These are phyloP conservation scores for Muntiacus muntjak DNA, from an alignment of 2,113 vertebrate genomes.

Conservation along the genomic window DNA sequence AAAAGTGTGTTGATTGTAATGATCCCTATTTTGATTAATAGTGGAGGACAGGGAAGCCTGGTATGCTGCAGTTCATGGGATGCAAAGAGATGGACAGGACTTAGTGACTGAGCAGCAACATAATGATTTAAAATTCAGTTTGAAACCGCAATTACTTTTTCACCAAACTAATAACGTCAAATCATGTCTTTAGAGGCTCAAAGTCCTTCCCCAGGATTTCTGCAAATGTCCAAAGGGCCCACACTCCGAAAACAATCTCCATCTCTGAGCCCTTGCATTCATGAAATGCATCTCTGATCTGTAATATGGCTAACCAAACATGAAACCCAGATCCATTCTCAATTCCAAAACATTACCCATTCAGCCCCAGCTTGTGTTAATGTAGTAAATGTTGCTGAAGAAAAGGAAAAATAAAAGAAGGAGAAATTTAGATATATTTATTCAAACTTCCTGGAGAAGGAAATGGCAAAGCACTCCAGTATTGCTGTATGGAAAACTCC, in stretches of 20 bases:
- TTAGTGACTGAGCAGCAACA: neutral
- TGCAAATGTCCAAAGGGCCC: neutral
- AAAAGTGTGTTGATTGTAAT: neutral
- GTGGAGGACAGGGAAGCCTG: neutral
- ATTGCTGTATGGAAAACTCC: neutral
- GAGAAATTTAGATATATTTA: neutral
- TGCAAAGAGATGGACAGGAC: neutral
- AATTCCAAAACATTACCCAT: neutral
- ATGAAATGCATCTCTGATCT: neutral
- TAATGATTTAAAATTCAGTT: neutral
- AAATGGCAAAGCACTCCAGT: neutral
- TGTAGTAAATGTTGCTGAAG: neutral
- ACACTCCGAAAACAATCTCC: neutral
- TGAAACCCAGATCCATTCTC: neutral
- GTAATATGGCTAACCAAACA: neutral
- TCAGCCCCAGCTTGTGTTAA: neutral
- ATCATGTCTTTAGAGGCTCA: neutral
- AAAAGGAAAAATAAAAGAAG: neutral
- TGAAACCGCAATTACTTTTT: neutral
- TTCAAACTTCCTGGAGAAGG: neutral
- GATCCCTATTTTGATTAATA: neutral
- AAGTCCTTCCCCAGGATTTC: neutral
- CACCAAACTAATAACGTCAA: neutral
- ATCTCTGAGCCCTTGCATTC: neutral
- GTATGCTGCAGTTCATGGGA: neutral